Conservation (phyloP, 2,797 vertebrate species). For the Coluber constrictor region DNA sequence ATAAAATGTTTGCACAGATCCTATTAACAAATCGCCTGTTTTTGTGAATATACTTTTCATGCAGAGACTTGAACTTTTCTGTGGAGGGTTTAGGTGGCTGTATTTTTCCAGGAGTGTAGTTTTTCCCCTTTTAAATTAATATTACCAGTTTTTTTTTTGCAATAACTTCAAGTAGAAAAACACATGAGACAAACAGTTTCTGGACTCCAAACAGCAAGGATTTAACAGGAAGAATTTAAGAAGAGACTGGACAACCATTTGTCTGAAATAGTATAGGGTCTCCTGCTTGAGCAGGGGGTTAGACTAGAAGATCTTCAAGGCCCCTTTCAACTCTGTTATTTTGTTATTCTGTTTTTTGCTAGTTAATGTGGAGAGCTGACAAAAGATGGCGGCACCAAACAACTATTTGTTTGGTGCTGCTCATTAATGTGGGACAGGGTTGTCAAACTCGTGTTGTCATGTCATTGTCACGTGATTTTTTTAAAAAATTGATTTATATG, state of each 20-base stretch:
- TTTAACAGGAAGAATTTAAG: background rate
- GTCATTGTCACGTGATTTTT: too few species aligned
- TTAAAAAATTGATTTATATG: too few species aligned
- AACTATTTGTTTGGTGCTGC: background rate
- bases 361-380: background rate
- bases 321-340: background rate
- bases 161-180: background rate
- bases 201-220: background rate
- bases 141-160: background rate
- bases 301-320: background rate
- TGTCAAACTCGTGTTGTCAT: too few species aligned
- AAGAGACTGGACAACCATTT: background rate
- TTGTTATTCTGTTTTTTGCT: background rate
- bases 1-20: constrained; percentile 46
- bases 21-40: constrained; percentile 41
- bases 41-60: background rate
- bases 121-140: background rate
- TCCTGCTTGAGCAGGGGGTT: background rate
- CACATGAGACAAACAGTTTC: background rate
- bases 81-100: background rate
- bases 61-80: constrained; percentile 31
- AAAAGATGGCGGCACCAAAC: background rate
- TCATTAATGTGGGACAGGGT: background rate
- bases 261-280: background rate
- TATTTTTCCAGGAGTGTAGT: background rate